phyloP scores from a whole-genome alignment of 2,113 vertebrate species.

The Cinclus mexicanus region DNA sequence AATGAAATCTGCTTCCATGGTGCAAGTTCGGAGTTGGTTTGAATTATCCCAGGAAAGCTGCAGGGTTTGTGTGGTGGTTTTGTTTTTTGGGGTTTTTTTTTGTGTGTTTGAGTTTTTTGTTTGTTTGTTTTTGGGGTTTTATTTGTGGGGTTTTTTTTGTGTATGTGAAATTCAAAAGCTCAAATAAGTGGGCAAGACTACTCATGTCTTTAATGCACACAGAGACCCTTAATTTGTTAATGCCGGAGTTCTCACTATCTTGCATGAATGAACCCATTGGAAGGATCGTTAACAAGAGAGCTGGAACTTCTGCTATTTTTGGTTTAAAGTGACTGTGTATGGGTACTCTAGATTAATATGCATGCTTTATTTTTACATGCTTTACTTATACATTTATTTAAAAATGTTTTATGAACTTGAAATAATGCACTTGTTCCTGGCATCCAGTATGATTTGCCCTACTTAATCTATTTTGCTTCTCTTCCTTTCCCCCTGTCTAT shows the following conservation, averaged over 20 bases:
- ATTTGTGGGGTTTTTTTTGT: background rate
- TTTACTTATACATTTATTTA: background rate
- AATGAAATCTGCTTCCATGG: background rate
- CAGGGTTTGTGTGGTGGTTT: background rate
- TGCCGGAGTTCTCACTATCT: background rate
- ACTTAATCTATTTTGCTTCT: conserved; percentile 17
- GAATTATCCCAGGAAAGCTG: background rate
- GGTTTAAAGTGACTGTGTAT: background rate
- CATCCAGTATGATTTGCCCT: background rate
- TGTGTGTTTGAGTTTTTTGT: background rate
- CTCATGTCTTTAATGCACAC: background rate
- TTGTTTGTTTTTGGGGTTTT: background rate
- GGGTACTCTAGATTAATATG: background rate
- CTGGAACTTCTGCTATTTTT: background rate
- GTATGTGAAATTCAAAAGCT: background rate
- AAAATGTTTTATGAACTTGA: conserved; percentile 19
- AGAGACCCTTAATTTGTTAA: background rate
- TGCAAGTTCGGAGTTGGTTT: background rate
- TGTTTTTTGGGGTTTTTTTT: background rate
- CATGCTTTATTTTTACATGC: background rate
- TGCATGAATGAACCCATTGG: background rate
- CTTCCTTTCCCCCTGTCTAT: background rate
- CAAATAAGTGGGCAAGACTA: background rate
- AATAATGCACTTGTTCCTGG: conserved; percentile 10
- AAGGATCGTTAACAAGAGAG: background rate